Base-by-base conservation (phyloP, 2,888 invertebrate genomes). In the Halocaridina rubra region DNA sequence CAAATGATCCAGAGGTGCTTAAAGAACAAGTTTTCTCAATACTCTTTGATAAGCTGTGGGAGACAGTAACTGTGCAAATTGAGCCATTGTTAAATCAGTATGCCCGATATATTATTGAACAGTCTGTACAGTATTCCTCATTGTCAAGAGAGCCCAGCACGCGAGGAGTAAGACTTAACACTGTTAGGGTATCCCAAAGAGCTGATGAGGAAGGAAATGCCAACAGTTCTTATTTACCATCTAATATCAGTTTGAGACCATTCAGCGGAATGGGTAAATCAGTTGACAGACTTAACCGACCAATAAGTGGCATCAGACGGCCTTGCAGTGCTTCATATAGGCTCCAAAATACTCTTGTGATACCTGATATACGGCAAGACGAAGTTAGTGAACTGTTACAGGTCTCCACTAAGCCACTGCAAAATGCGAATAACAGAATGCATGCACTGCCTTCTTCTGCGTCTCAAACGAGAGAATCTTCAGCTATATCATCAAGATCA, bases 41-140 rank as follows among this genome's bases (percentile, higher is more conserved):
- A 72, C 74, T 88, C 30, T 88, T 88, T 86, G 88, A 88, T 46
- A 76, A 82, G 29, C 29, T 88, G n/a, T 88, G 88, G 88, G 76
- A 80, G n/a, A 72, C 74, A 16, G 78, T 88, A 22, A 86, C 82
- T 32, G 69, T 78, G 16, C 57, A 57, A 3, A 80, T 86, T 39
- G 84, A 82, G 27, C 85, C 85, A 64, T 61, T 88, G 19, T 77
- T 88, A 57, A 71, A 84, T 76, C 64, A 80, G 22, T 88, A 88
- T 74, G 86, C 88, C 32, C 77, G 81, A 79, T 86, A 86, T 80
- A 69, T 84, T 22, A 84, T 84, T 53, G 79, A 74, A 67, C 84
- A 84, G 27, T 84, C 84, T 7, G 84, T 84, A 24, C 84, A 84
- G 53, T 84, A 79, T 67, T 84, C 74, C 0, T 84, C 84, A 13